These are phyloP conservation scores for Fistularia commersonii DNA, from an alignment of 2,797 vertebrate genomes.

Conservation along the genomic window DNA sequence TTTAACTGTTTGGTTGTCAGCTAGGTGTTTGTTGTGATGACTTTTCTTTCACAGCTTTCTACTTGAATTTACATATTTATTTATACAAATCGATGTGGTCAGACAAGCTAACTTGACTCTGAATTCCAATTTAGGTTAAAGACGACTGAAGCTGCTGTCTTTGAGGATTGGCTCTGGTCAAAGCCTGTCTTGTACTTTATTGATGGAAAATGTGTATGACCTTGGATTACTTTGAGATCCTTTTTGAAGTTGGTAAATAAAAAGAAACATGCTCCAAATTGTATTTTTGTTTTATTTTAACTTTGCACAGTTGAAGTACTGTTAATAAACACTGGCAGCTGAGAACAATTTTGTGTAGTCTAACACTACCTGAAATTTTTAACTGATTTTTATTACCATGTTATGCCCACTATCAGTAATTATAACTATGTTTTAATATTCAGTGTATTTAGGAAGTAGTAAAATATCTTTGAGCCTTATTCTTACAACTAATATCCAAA, in stretches of 20 bases:
- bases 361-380: too few species aligned
- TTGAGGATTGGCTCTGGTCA: constrained; percentile 45
- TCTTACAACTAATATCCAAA: too few species aligned
- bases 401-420: too few species aligned
- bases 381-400: too few species aligned
- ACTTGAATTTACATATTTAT: constrained; percentile 78
- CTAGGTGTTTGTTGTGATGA: constrained; percentile 25
- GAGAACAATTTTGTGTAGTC: too few species aligned
- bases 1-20: constrained; percentile 36
- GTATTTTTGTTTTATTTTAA: constrained; percentile 34
- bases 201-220: constrained; percentile 53
- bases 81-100: constrained; percentile 45
- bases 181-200: constrained; percentile 58
- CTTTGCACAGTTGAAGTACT: neutral
- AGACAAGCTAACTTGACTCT: constrained; percentile 34
- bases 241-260: constrained; percentile 75
- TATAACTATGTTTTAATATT: too few species aligned
- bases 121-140: constrained; percentile 57
- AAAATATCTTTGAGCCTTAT: too few species aligned
- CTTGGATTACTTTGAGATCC: constrained; percentile 41
- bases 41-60: constrained; percentile 64
- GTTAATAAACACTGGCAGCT: too few species aligned
- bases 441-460: too few species aligned
- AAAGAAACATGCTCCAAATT: constrained; percentile 64
- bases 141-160: constrained; percentile 56